Percentiles rank a stretch among this genome's conserved stretches.
Evolutionary conservation across 2,113 vertebrate genomes (phyloP).

Genomic region (Aptenodytes forsteri): DNA sequence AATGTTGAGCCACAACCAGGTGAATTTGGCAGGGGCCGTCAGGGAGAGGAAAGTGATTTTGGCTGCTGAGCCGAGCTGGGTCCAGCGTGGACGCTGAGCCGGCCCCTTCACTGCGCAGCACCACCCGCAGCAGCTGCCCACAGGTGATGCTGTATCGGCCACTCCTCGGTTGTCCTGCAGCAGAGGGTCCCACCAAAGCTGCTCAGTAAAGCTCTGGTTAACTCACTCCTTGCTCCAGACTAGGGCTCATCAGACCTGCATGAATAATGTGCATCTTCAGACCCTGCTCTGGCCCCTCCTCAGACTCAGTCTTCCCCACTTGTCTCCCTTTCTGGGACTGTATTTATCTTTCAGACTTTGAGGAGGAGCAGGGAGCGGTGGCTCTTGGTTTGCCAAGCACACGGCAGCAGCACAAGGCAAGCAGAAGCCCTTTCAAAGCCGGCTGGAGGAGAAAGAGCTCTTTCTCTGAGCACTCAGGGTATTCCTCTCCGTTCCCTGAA

Average conservation of each 20-base stretch:
- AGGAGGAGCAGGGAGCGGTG: background rate
- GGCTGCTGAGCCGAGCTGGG: background rate
- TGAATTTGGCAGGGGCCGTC: background rate
- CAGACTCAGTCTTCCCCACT: background rate
- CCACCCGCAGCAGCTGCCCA: background rate
- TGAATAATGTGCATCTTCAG: background rate
- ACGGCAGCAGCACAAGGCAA: background rate
- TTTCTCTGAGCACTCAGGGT: background rate
- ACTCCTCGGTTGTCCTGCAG: fast-evolving
- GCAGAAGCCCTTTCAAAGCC: background rate
- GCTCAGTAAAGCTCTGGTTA: background rate
- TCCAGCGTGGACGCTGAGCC: fast-evolving
- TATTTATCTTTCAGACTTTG: background rate
- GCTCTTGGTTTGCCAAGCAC: background rate
- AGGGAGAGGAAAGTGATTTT: background rate
- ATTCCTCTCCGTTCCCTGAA: background rate
- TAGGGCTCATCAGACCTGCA: background rate
- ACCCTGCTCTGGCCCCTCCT: background rate
- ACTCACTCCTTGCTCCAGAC: background rate
- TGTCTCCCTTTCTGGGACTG: background rate
- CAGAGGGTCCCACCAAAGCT: background rate
- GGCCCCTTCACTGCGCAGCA: fast-evolving
- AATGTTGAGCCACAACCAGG: background rate
- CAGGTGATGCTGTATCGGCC: fast-evolving
- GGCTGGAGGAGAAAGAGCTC: background rate